phyloP scores from a whole-genome alignment of 2,888 invertebrate genomes.

The Drosophila meridiana region DNA sequence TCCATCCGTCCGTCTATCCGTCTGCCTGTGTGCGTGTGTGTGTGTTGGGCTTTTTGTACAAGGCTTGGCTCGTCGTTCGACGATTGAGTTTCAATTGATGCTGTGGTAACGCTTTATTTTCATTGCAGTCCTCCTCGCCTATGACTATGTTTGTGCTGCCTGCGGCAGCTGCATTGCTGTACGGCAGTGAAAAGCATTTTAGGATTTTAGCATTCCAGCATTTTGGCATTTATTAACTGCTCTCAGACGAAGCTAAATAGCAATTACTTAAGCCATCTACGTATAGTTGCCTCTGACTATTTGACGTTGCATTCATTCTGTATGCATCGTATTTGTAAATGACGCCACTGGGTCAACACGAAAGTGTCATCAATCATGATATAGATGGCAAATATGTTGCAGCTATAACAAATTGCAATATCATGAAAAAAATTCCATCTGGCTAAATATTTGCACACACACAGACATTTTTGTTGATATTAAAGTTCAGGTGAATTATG shows the following conservation, averaged over 20 bases:
- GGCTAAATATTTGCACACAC: neutral
- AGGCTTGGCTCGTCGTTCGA: conserved; percentile 43
- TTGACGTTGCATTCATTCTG: conserved; percentile 35
- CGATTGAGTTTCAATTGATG: conserved; percentile 79
- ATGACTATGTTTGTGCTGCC: conserved; percentile 33
- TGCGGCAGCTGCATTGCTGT: conserved; percentile 31
- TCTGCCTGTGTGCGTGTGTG: conserved; percentile 8
- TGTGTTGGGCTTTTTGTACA: conserved; percentile 52
- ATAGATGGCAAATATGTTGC: conserved; percentile 10
- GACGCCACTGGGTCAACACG: conserved; percentile 27
- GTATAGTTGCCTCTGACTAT: conserved; percentile 1
- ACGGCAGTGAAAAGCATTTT: conserved; percentile 23
- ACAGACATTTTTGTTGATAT: conserved; percentile 1
- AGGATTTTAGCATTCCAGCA: conserved; percentile 30
- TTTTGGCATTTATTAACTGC: conserved; percentile 63
- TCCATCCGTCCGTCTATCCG: neutral
- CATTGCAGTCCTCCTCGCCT: conserved; percentile 55
- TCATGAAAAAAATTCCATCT: conserved; percentile 12
- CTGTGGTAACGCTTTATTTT: conserved; percentile 77
- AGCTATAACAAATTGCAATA: conserved; percentile 19
- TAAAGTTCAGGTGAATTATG: neutral
- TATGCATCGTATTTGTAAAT: conserved; percentile 20
- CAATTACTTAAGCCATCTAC: conserved; percentile 67
- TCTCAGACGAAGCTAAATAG: conserved; percentile 54
- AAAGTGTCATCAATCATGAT: conserved; percentile 58